Evolutionary conservation across 2,888 invertebrate genomes (phyloP), one percentile per base, ranked within the genome.

Genomic region (Rhingia rostrata): DNA sequence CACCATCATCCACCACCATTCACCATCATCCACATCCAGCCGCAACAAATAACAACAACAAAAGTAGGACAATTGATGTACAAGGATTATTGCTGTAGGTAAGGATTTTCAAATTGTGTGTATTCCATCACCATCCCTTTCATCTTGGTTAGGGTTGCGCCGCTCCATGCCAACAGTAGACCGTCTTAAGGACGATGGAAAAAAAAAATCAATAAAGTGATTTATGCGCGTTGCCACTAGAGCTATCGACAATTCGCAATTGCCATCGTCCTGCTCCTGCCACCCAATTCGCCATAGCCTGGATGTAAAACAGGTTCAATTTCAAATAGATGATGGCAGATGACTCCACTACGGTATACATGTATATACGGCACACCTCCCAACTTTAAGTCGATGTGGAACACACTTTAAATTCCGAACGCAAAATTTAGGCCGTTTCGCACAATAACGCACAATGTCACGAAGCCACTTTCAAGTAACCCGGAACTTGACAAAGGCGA

Each of bases 51-150:
- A 56, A 39, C 47, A 58, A 39, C 10, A 66, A 66, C n/a, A 56
- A 56, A 66, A 75, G 58, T 75, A 66, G 66, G 60, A 60, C 75
- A 66, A 75, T 77, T 69, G 77, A 77, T 69, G 77, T 69, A 56
- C 47, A 63, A 69, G 77, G 77, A 77, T 69, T 77, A 69, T 77
- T 69, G 77, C 61, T 69, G 69, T 69, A 77, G 69, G 77, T 77
- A 69, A 63, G 69, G 63, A 77, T 61, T 69, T 63, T 56, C 61
- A 63, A 69, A 66, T 60, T 75, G 66, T 66, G 75, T 66, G 12
- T 60, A 37, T 54, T 73, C 39, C 54, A 54, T 63, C 63, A 56
- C 56, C 61, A 63, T 45, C 45, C 73, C 53, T 60, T 61, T 35
- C 33, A 35, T 32, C 45, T 12, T 32, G 22, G n/a, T 39, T 74